These are phyloP conservation scores for Sycophaga agraensis DNA, from an alignment of 1,140 invertebrate genomes.

Conservation along the genomic window DNA sequence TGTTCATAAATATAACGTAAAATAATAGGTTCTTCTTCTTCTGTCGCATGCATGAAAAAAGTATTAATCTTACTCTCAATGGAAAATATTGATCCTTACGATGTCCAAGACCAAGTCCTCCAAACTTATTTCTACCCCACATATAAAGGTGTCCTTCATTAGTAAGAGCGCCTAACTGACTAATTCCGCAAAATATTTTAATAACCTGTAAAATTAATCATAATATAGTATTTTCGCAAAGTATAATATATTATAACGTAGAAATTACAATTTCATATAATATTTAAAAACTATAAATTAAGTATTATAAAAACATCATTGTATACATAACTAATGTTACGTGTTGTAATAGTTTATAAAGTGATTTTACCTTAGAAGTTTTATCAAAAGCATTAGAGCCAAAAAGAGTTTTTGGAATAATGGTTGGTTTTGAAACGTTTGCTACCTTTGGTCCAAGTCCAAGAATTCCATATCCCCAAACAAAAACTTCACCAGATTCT, in stretches of 20 bases:
- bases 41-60: background rate
- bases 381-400: slow-evolving; percentile 81
- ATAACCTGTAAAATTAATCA: slow-evolving; percentile 37
- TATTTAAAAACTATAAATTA: no score
- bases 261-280: no score
- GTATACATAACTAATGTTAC: no score
- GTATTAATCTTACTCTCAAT: slow-evolving; percentile 66
- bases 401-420: slow-evolving; percentile 79
- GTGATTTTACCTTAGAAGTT: slow-evolving; percentile 61
- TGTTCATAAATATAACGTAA: no score
- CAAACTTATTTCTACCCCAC: slow-evolving; percentile 86
- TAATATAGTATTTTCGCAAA: background rate
- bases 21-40: no score
- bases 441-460: slow-evolving; percentile 82
- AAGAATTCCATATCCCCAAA: slow-evolving; percentile 92
- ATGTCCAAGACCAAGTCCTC: slow-evolving; percentile 80
- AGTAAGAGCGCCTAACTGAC: slow-evolving; percentile 79
- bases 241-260: no score
- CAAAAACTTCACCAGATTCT: slow-evolving; percentile 82
- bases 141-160: slow-evolving; percentile 79
- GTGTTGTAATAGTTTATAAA: background rate
- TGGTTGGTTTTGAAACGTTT: slow-evolving; percentile 65
- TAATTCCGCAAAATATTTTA: slow-evolving; percentile 73
- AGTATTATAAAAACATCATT: background rate
- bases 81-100: slow-evolving; percentile 85